These are phyloP conservation scores for Odontamblyopus lacepedii DNA, from an alignment of 2,797 vertebrate species.

Conservation along the genomic window DNA sequence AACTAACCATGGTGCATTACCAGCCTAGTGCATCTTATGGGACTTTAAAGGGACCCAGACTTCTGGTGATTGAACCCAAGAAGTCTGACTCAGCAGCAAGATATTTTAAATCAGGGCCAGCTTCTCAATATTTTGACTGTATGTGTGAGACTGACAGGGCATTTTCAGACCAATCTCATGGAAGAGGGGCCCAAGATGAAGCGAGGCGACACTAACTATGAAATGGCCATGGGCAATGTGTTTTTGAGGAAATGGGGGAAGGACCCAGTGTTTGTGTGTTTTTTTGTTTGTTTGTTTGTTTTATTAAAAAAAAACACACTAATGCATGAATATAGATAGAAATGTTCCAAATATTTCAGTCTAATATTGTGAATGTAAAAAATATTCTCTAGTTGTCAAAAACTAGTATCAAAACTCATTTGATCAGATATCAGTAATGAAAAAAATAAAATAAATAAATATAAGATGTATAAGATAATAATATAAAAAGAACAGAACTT, in stretches of 20 bases:
- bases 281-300: not conserved
- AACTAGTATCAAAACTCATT: too few species aligned
- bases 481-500: too few species aligned
- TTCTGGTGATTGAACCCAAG: not conserved
- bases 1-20: conserved; percentile 28
- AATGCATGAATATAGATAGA: conserved; percentile 1
- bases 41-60: not conserved
- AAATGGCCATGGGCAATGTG: not conserved
- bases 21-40: conserved; percentile 20
- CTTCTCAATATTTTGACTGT: not conserved
- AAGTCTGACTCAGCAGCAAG: not conserved
- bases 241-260: not conserved
- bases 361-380: conserved; percentile 9
- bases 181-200: not conserved
- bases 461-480: too few species aligned
- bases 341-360: not conserved
- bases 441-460: too few species aligned
- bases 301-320: conserved; percentile 7
- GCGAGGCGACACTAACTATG: not conserved
- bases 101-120: not conserved
- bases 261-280: not conserved
- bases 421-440: not conserved
- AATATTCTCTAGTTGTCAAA: not conserved
- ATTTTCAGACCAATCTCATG: not conserved
- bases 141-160: not conserved